Evolutionary conservation across 2,797 vertebrate genomes (phyloP).

Genomic region (Arremon aurantiirostris): DNA sequence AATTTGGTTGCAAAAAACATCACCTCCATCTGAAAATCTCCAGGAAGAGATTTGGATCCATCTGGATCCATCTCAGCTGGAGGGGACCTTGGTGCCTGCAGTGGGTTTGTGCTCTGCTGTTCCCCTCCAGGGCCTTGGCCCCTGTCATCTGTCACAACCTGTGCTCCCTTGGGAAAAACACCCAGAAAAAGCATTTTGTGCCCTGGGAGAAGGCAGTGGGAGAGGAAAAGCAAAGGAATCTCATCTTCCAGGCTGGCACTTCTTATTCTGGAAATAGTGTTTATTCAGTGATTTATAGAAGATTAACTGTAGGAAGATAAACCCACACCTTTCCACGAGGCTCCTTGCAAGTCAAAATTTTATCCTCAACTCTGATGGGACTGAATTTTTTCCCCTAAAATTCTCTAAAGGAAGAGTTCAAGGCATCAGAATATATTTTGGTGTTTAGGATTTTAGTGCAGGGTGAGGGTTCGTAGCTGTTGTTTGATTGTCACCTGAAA

Average conservation of each 20-base stretch:
- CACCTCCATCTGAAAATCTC: neutral
- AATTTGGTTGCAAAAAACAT: neutral
- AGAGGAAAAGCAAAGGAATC: neutral
- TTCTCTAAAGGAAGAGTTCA: neutral
- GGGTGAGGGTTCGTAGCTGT: neutral
- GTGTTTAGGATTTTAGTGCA: neutral
- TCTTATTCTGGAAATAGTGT: neutral
- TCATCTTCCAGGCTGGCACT: neutral
- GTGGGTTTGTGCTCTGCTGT: neutral
- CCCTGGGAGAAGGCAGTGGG: neutral
- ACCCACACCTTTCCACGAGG: neutral
- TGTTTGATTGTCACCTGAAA: neutral
- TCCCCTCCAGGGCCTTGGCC: neutral
- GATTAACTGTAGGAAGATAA: neutral
- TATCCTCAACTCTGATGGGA: neutral
- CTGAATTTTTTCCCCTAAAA: neutral
- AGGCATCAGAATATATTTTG: neutral
- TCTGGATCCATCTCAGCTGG: neutral
- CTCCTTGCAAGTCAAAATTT: neutral
- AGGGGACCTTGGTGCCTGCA: neutral
- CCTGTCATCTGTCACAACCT: rapidly evolving
- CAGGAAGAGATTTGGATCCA: neutral
- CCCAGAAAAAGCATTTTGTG: neutral
- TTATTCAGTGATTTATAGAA: neutral
- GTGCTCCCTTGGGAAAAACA: neutral